Base-by-base conservation (phyloP, 2,113 vertebrate species). In the Campylomormyrus numenius region DNA sequence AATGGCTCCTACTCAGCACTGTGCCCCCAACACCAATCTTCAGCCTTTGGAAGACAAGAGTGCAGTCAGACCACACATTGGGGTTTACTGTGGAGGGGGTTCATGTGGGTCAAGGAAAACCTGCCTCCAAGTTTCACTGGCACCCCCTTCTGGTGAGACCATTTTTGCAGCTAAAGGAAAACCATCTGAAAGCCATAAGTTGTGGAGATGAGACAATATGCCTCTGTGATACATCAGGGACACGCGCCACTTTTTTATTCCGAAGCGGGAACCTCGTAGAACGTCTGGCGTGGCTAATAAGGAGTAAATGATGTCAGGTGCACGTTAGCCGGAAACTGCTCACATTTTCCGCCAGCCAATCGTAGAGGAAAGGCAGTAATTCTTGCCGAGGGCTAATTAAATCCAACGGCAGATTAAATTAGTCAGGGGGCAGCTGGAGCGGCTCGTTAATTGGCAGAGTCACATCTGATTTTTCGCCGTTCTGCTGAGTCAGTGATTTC, bases 401-500 rank as follows among this genome's bases (percentile, higher is more conserved):
- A 95, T 92, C 91, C 89, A 87, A 88, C 91, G 87, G 92, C 89
- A 92, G 93, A 94, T 94, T 93, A 93, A 94, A 94, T 94, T 90
- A 92, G 92, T 91, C 90, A 88, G 52, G 80, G 74, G 90, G 91
- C 92, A 87, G 90, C 88, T 85, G 77, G 92, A 94, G 93, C 93
- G 88, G 91, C 91, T 91, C 88, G 90, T 87, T 94, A 94, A 94
- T 93, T 93, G 91, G 91, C 91, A 93, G 83, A 85, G 93, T 94
- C 94, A 91, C 92, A 92, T 93, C 87, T 91, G 89, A 95, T 94
- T 94, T 90, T 89, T 92, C 83, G 53, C 92, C 58, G 70, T 90
- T 88, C 50, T 88, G 77, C 52, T 46, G 62, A 85, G 35, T 90
- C 49, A 77, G 46, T 53, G 87, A 50, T 45, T 46, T 5, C 87